Percentiles rank a stretch among this genome's conserved stretches.
These are phyloP conservation scores for Nomada ruficornis DNA, from an alignment of 2,888 invertebrate genomes.

Conservation along the genomic window DNA sequence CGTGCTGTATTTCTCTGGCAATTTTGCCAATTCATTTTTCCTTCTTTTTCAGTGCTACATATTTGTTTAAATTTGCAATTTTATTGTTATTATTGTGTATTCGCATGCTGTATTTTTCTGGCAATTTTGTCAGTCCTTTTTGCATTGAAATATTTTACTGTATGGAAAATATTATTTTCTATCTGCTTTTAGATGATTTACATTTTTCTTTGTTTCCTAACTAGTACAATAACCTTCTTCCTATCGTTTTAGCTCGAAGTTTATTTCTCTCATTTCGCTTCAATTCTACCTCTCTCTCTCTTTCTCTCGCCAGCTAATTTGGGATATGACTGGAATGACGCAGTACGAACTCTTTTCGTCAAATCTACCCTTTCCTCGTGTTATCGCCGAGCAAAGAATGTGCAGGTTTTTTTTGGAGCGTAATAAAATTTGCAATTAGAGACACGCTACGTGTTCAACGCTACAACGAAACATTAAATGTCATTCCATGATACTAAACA, in stretches of 20 bases:
- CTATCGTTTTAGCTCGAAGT: background rate
- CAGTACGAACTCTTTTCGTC: background rate
- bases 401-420: background rate
- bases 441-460: background rate
- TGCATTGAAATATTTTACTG: too few relatives aligned
- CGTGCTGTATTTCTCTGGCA: too few relatives aligned
- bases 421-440: conserved; percentile 10
- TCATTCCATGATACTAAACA: background rate
- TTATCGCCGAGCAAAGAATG: background rate
- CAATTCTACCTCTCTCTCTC: background rate
- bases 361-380: background rate
- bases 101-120: too few relatives aligned
- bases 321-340: background rate
- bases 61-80: too few relatives aligned
- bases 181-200: too few relatives aligned
- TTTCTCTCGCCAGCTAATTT: conserved; percentile 5
- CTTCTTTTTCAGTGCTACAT: too few relatives aligned
- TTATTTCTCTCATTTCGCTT: background rate
- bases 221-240: background rate
- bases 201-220: background rate
- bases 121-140: too few relatives aligned
- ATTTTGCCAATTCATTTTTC: too few relatives aligned
- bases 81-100: too few relatives aligned
- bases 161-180: too few relatives aligned
- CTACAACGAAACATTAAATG: background rate